These are phyloP conservation scores for Ictalurus punctatus DNA, from an alignment of 2,113 vertebrate genomes.

Conservation along the genomic window DNA sequence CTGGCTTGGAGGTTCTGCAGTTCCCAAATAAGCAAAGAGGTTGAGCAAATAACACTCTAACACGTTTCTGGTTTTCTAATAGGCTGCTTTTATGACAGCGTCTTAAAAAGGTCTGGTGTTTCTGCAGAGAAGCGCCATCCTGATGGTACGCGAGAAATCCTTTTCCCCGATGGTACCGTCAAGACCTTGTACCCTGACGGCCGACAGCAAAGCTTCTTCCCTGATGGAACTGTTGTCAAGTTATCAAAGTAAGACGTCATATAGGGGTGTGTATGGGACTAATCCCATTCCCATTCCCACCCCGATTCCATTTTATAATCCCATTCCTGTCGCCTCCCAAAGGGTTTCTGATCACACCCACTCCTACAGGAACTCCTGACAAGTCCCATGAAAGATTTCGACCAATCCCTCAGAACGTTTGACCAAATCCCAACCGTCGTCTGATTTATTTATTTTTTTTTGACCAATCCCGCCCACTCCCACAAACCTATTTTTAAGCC, in stretches of 20 bases:
- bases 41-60: slow-evolving; percentile 41
- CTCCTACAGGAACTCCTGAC: background rate
- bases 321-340: background rate
- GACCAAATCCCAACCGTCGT: background rate
- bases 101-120: background rate
- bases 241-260: slow-evolving; percentile 67
- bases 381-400: background rate
- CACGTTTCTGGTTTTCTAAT: background rate
- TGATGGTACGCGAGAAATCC: slow-evolving; percentile 69
- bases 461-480: background rate
- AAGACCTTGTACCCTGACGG: slow-evolving; percentile 64
- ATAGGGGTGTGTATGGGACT: too few relatives aligned
- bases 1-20: slow-evolving; percentile 68
- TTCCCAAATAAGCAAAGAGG: slow-evolving; percentile 79
- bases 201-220: slow-evolving; percentile 72
- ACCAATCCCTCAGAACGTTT: background rate
- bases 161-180: slow-evolving; percentile 75
- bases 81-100: background rate
- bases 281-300: too few relatives aligned
- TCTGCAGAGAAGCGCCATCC: slow-evolving; percentile 75
- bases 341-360: background rate
- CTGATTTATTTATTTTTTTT: background rate
- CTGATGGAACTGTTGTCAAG: slow-evolving; percentile 74
- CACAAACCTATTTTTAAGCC: background rate
- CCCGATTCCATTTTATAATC: background rate